phyloP scores from a whole-genome alignment of 2,888 invertebrate species.

The Ligdia adustata region DNA sequence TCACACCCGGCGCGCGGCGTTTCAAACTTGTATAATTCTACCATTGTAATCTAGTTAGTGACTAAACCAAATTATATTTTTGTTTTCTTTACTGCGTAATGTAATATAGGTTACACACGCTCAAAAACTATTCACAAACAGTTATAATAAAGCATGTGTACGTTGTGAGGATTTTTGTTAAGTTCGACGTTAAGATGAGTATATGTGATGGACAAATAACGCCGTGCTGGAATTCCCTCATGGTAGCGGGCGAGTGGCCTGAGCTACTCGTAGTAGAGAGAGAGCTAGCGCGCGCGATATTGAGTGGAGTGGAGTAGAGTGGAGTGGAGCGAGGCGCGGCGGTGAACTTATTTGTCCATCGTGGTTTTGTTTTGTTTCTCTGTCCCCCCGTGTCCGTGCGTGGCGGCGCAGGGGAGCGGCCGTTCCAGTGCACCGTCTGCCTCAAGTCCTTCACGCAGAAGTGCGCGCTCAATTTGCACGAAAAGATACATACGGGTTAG shows the following conservation, averaged over 20 bases:
- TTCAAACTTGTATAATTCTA: slow-evolving; percentile 11
- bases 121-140: slow-evolving; percentile 85
- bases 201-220: slow-evolving; percentile 83
- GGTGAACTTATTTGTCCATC: slow-evolving; percentile 77
- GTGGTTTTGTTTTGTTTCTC: slow-evolving; percentile 84
- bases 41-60: slow-evolving; percentile 1
- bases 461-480: slow-evolving; percentile 86
- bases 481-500: slow-evolving; percentile 86
- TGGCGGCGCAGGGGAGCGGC: slow-evolving; percentile 83
- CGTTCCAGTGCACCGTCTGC: slow-evolving; percentile 86
- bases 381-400: slow-evolving; percentile 73
- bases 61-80: slow-evolving; percentile 6
- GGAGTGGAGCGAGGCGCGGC: not conserved
- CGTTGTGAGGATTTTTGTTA: slow-evolving; percentile 76
- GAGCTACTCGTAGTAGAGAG: slow-evolving; percentile 19
- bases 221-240: slow-evolving; percentile 67
- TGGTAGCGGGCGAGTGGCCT: slow-evolving; percentile 55
- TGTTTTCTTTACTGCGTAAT: slow-evolving; percentile 6
- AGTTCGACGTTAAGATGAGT: slow-evolving; percentile 70
- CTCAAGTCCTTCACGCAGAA: slow-evolving; percentile 86
- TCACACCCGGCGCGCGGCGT: slow-evolving; percentile 28
- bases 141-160: slow-evolving; percentile 79
- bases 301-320: slow-evolving; percentile 24
- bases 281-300: slow-evolving; percentile 18
- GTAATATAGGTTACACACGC: slow-evolving; percentile 68